Evolutionary conservation across 2,113 vertebrate genomes (phyloP), one percentile per base, ranked within the genome.

Genomic region (Eulacestoma nigropectus): DNA sequence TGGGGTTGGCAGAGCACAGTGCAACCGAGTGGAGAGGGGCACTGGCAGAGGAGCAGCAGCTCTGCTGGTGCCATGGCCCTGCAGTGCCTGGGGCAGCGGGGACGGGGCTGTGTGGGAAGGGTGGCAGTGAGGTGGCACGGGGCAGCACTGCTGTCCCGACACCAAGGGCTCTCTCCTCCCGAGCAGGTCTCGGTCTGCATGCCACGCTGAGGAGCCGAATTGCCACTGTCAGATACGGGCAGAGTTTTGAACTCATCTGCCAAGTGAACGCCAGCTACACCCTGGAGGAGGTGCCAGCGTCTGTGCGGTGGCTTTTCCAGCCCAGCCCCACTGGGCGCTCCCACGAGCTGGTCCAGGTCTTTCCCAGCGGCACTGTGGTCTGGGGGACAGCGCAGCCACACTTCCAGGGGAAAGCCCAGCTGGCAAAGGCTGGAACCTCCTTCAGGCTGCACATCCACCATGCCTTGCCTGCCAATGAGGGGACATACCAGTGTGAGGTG

Each of bases 291-390:
- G 46, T 98, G 4, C 97, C 98, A 0, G 3, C 96, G 1, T 95
- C 97, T 0, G 79, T 99, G 76, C 87, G 27, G 0, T 99, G 99
- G 99, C 97, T 92, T 12, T 97, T 98, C 94, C 96, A 96, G 76
- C 97, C 92, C 10, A 70, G 8, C 2, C 27, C 67, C 5, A 4
- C 13, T 0, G 11, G 4, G 3, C 56, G 10, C 72, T 90, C 74
- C 27, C 97, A 97, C 1, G 76, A 91, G 55, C 97, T 99, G 57
- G 79, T 98, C 47, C 97, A 13, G 11, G 44, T 98, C 70, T 49
- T 65, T 79, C 96, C 97, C 5, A 59, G 78, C 1, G 98, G 98
- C 21, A 50, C 86, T 4, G 55, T 98, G 60, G 89, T 92, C 50
- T 99, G 99, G 98, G 97, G 93, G 3, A 46, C 74, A 16, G 53